These are phyloP conservation scores for Pelusios castaneus DNA, from an alignment of 2,113 vertebrate species.

Conservation along the genomic window DNA sequence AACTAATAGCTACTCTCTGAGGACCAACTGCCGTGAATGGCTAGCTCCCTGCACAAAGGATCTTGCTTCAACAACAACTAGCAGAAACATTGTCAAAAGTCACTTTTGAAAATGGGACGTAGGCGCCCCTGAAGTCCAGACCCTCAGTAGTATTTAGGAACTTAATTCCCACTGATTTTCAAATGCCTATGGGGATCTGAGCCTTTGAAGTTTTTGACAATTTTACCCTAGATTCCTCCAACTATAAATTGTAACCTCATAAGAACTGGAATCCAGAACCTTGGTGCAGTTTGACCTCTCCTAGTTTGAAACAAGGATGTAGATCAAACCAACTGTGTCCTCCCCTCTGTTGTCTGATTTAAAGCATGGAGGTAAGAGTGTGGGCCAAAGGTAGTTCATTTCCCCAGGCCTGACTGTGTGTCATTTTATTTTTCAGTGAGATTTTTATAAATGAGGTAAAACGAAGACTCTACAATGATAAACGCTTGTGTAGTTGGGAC, in stretches of 20 bases:
- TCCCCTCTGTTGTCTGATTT: background rate
- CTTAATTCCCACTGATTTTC: background rate
- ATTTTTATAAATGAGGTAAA: constrained; percentile 59
- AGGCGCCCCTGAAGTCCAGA: background rate
- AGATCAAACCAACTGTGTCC: background rate
- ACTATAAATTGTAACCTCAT: background rate
- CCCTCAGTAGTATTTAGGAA: background rate
- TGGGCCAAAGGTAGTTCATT: constrained; percentile 39
- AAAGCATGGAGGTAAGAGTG: background rate
- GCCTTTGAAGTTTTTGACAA: background rate
- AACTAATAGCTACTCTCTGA: background rate
- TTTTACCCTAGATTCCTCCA: background rate
- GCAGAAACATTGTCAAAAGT: background rate
- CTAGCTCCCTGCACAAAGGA: background rate
- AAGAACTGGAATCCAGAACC: background rate
- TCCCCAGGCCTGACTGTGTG: constrained; percentile 26
- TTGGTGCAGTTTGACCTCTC: background rate
- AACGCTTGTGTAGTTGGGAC: constrained; percentile 59
- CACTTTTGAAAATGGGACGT: background rate
- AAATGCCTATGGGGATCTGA: background rate
- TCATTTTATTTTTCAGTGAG: constrained; percentile 53
- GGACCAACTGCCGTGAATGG: background rate
- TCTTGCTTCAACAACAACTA: background rate
- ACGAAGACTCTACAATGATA: constrained; percentile 40
- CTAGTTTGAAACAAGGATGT: background rate